Base-by-base conservation (phyloP, 2,113 vertebrate species). In the Rhineura floridana region DNA sequence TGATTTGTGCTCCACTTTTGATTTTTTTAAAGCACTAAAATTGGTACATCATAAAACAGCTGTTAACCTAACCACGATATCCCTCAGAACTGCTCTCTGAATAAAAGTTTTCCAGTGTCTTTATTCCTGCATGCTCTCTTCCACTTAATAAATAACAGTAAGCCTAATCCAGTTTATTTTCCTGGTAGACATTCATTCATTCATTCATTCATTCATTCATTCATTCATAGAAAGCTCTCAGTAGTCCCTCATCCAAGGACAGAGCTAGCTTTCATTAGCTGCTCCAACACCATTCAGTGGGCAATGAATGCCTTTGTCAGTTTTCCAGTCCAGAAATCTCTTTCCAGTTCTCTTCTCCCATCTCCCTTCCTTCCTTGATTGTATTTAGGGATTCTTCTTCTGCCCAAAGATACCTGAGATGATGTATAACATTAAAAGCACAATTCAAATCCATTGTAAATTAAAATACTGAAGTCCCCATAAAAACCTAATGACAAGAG, bases 381-480 rank as follows among this genome's bases (percentile, higher is more conserved):
- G 11, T 75, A 62, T 36, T 87, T 81, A 62, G 52, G 67, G 59
- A 30, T 72, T 70, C 21, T 46, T 9, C 23, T 42, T 48, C 42
- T 63, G 42, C 86, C 52, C 63, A 55, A 73, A 75, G 80, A 42
- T 23, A 88, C 42, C 44, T 7, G 36, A 75, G 52, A 42, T 59
- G 70, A 88, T 50, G 86, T 62, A 73, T 33, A 48, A 30, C 81
- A 76, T 88, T 88, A 76, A 82, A 85, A 88, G 44, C 23, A 39
- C 25, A 50, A 63, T 75, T 15, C 52, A 82, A 50, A 83, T 88
- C 19, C 21, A 81, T 72, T 73, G 82, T 82, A 88, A 88, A 88
- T 50, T 79, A 86, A 78, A 86, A 79, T 65, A 63, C 69, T 25
- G 72, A 63, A 82, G 55, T 48, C 42, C 79, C 39, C 70, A 82